A percentile compares a stretch with the other conserved stretches of the same genome.
Evolutionary conservation across 2,888 invertebrate genomes (phyloP).

Genomic region (Danaus chrysippus): DNA sequence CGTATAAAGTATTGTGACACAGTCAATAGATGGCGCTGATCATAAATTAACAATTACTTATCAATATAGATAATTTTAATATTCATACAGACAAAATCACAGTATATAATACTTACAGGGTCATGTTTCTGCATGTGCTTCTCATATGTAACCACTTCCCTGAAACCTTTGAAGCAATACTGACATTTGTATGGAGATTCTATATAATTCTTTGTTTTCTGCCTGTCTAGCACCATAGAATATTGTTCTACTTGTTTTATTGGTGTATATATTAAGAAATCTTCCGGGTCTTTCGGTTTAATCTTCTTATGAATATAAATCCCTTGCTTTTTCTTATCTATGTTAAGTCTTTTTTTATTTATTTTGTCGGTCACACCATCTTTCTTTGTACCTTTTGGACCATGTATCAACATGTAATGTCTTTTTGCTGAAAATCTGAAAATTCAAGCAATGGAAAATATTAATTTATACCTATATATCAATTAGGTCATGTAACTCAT

Average conservation of each 20-base stretch:
- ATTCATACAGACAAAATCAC: background rate
- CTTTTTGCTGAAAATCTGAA: slow-evolving; percentile 61
- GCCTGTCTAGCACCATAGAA: slow-evolving; percentile 48
- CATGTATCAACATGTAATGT: slow-evolving; percentile 57
- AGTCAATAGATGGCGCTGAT: background rate
- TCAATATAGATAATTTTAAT: background rate
- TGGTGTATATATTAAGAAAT: slow-evolving; percentile 53
- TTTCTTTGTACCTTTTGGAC: slow-evolving; percentile 48
- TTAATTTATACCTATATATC: background rate
- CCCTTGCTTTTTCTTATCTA: slow-evolving; percentile 38
- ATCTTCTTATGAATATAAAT: slow-evolving; percentile 34
- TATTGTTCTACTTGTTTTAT: slow-evolving; percentile 64
- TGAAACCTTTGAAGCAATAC: slow-evolving; percentile 59
- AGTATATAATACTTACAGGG: slow-evolving; percentile 46
- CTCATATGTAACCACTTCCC: slow-evolving; percentile 50
- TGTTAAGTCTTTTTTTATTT: slow-evolving; percentile 22
- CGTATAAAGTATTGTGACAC: too few species aligned
- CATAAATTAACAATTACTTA: background rate
- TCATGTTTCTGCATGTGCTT: slow-evolving; percentile 72
- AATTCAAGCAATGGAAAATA: slow-evolving; percentile 4
- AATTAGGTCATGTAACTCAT: too few species aligned
- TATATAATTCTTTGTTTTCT: slow-evolving; percentile 54
- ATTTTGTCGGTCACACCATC: slow-evolving; percentile 42
- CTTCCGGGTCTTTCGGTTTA: slow-evolving; percentile 40
- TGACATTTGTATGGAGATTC: slow-evolving; percentile 60